phyloP scores from a whole-genome alignment of 2,888 invertebrate species.

The Lithophane leautieri region DNA sequence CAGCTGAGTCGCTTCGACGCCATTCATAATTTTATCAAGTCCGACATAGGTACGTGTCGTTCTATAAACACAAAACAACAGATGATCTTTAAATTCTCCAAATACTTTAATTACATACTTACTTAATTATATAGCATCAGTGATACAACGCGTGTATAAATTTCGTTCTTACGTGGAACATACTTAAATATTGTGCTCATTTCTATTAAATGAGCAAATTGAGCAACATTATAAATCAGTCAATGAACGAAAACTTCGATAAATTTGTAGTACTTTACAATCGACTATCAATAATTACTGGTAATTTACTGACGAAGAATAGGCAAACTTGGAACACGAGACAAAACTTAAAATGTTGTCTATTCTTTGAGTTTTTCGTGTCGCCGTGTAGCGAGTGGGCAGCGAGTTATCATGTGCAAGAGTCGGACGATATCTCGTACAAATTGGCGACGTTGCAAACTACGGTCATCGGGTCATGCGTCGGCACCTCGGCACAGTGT shows the following conservation, averaged over 20 bases:
- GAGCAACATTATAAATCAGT: constrained; percentile 24
- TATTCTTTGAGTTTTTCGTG: constrained; percentile 41
- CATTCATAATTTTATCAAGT: constrained; percentile 66
- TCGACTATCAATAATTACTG: constrained; percentile 17
- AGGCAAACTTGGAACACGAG: constrained; percentile 40
- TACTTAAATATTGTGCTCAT: constrained; percentile 14
- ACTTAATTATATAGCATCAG: constrained; percentile 24
- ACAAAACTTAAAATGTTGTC: constrained; percentile 17
- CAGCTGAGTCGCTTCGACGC: constrained; percentile 65
- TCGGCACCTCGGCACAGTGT: constrained; percentile 66
- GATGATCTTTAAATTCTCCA: constrained; percentile 60
- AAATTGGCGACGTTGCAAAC: constrained; percentile 81
- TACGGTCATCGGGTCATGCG: constrained; percentile 79
- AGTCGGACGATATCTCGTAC: constrained; percentile 74
- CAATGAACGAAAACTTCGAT: constrained; percentile 34
- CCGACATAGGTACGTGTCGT: constrained; percentile 34
- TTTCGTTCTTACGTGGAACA: constrained; percentile 9
- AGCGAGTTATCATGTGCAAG: constrained; percentile 65
- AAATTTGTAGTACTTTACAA: constrained; percentile 40
- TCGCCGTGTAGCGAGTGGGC: constrained; percentile 33
- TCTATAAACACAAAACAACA: constrained; percentile 54
- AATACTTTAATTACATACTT: constrained; percentile 52
- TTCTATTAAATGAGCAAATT: constrained; percentile 13
- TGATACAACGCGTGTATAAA: constrained; percentile 13
- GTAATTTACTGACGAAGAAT: constrained; percentile 28